Percentiles rank a stretch among this genome's conserved stretches.
Evolutionary conservation across 1,140 invertebrate species (phyloP).

Genomic region (Drosophila triauraria): DNA sequence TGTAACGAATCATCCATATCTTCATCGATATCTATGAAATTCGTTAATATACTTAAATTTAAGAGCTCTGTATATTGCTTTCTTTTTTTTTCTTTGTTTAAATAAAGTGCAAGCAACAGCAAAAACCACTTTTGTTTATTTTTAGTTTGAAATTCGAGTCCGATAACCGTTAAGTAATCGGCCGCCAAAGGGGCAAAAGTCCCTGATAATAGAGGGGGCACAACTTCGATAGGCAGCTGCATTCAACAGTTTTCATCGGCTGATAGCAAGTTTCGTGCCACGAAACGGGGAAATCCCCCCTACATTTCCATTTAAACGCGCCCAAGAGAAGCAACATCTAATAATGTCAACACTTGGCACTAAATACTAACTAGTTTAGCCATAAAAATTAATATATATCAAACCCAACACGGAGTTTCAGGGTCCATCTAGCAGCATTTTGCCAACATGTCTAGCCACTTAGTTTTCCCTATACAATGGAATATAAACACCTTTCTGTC

Average conservation of each 20-base stretch:
- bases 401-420: no score
- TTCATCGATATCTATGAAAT: neutral
- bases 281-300: neutral
- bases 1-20: constrained; percentile 3
- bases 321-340: no score
- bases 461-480: neutral
- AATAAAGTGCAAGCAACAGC: constrained; percentile 5
- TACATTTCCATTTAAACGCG: no score
- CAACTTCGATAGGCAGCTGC: neutral
- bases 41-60: neutral
- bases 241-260: constrained; percentile 35
- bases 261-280: neutral
- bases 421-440: neutral
- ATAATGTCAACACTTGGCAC: no score
- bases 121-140: neutral
- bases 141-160: no score
- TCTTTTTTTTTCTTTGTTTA: neutral
- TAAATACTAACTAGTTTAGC: neutral
- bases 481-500: neutral
- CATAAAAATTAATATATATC: neutral
- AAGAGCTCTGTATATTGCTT: constrained; percentile 1
- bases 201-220: constrained; percentile 4
- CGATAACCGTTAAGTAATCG: neutral
- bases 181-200: neutral
- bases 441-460: neutral